These are phyloP conservation scores for Drosophila histrio DNA, from an alignment of 2,888 invertebrate genomes.

Conservation along the genomic window DNA sequence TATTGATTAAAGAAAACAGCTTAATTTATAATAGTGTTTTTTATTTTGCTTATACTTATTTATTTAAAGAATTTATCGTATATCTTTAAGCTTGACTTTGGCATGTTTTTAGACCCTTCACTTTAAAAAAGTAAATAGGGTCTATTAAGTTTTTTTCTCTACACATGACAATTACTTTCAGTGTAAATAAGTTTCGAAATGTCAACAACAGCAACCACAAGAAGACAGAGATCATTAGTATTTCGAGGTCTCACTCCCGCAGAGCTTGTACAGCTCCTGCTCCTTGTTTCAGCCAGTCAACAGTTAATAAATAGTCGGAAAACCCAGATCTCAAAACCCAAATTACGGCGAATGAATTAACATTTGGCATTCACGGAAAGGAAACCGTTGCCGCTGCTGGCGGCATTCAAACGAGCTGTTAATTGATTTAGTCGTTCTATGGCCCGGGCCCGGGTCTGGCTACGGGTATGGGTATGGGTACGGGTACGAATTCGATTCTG, in stretches of 20 bases:
- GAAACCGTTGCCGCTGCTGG: slow-evolving; percentile 40
- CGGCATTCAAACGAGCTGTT: slow-evolving; percentile 74
- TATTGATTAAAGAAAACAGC: too few relatives aligned
- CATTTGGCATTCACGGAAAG: slow-evolving; percentile 42
- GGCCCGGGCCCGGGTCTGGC: slow-evolving; percentile 26
- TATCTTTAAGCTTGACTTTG: too few relatives aligned
- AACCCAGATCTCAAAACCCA: slow-evolving; percentile 41
- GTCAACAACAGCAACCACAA: background rate
- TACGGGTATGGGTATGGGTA: background rate
- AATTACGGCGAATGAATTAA: slow-evolving; percentile 66
- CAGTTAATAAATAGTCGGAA: slow-evolving; percentile 71
- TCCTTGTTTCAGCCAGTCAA: slow-evolving; percentile 53
- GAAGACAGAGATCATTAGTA: slow-evolving; percentile 6
- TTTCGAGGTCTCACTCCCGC: slow-evolving; percentile 13
- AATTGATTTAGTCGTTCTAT: slow-evolving; percentile 74
- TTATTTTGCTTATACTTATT: too few relatives aligned
- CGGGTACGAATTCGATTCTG: background rate
- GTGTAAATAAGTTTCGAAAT: background rate
- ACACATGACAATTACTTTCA: background rate
- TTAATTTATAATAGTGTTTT: too few relatives aligned
- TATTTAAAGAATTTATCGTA: too few relatives aligned
- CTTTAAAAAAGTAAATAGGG: too few relatives aligned
- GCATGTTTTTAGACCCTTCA: too few relatives aligned
- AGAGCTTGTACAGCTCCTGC: slow-evolving; percentile 10
- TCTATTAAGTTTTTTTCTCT: too few relatives aligned